Conservation (phyloP, 2,888 invertebrate species). For the Onchidella celtica region DNA sequence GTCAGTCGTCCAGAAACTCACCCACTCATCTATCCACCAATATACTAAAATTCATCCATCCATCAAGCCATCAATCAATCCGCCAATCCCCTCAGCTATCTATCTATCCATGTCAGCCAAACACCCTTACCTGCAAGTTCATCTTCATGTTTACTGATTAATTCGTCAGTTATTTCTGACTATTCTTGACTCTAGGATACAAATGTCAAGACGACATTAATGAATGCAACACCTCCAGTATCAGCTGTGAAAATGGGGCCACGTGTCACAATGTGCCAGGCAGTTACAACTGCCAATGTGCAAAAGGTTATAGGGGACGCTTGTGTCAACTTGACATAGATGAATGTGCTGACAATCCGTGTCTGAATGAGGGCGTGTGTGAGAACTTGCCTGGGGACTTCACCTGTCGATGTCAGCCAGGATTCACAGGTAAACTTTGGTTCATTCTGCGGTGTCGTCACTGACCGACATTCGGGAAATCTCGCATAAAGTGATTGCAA, state of each 20-base stretch:
- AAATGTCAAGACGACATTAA: slow-evolving; percentile 44
- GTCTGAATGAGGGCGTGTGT: slow-evolving; percentile 37
- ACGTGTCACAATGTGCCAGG: slow-evolving; percentile 34
- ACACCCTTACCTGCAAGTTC: no score
- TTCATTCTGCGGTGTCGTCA: neutral
- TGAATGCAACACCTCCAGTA: slow-evolving; percentile 22
- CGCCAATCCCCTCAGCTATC: no score
- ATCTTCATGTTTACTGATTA: no score
- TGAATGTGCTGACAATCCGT: slow-evolving; percentile 42
- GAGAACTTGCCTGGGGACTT: slow-evolving; percentile 18
- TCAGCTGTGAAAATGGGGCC: slow-evolving; percentile 41
- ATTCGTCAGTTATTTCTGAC: no score
- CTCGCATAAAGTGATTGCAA: no score
- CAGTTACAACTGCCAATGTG: slow-evolving; percentile 40
- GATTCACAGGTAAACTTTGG: slow-evolving; percentile 25
- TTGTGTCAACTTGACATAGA: slow-evolving; percentile 37
- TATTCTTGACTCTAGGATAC: slow-evolving; percentile 19
- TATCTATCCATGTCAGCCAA: no score
- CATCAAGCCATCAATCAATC: no score
- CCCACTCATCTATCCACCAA: neutral
- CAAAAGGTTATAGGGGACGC: slow-evolving; percentile 24
- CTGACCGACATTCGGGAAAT: no score
- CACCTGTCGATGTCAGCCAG: neutral
- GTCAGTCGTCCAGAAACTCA: no score
- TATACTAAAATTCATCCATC: neutral